These are phyloP conservation scores for Agraylea sexmaculata DNA, from an alignment of 1,140 invertebrate genomes.

Conservation along the genomic window DNA sequence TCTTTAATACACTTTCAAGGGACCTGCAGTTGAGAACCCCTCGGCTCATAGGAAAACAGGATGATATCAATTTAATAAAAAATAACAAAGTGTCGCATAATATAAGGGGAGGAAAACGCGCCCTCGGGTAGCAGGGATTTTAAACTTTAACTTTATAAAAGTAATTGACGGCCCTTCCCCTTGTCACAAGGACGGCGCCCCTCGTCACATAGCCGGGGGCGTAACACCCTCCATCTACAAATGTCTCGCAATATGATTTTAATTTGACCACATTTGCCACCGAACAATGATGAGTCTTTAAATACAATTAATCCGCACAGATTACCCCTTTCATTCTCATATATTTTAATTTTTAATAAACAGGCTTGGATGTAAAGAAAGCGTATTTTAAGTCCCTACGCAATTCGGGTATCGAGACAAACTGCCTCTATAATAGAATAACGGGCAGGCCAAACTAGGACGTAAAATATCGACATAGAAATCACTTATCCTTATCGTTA, in stretches of 20 bases:
- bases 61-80: slow-evolving; percentile 24
- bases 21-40: too few species aligned
- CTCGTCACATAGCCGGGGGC: too few species aligned
- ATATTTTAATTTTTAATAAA: too few species aligned
- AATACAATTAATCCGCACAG: too few species aligned
- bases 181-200: background rate
- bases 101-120: slow-evolving; percentile 9
- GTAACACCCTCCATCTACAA: too few species aligned
- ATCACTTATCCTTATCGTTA: slow-evolving; percentile 37
- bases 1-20: too few species aligned
- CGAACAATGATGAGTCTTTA: too few species aligned
- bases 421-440: slow-evolving; percentile 45
- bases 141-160: slow-evolving; percentile 21
- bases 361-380: too few species aligned
- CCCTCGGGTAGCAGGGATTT: slow-evolving; percentile 17
- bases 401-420: slow-evolving; percentile 27
- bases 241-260: too few species aligned
- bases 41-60: slow-evolving; percentile 21
- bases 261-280: too few species aligned
- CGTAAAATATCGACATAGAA: slow-evolving; percentile 49
- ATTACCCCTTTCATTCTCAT: too few species aligned
- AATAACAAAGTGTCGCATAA: slow-evolving; percentile 20
- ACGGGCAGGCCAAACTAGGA: slow-evolving; percentile 45
- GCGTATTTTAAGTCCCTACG: background rate
- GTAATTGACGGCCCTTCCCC: slow-evolving; percentile 15